A percentile compares a stretch with the other conserved stretches of the same genome.
Conservation (phyloP, 37 sponge, comb jelly and placozoan genomes). For the Amphimedon queenslandica region DNA sequence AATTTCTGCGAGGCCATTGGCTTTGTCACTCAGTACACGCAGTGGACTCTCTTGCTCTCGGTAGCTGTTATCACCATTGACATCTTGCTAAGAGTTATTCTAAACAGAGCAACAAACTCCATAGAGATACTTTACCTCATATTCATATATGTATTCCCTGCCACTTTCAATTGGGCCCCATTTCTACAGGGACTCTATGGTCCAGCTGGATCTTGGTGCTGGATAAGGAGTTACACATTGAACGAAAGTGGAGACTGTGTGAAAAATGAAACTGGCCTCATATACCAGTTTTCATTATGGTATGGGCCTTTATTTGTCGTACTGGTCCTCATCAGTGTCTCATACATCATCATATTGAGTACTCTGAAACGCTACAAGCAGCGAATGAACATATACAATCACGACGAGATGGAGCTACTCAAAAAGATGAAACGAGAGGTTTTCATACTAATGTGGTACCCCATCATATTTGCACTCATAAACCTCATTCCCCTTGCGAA, state of each 20-base stretch:
- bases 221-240: conserved; percentile 33
- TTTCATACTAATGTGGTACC: conserved; percentile 34
- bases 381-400: background rate
- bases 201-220: conserved; percentile 66
- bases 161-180: conserved; percentile 54
- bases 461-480: conserved; percentile 41
- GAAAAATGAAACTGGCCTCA: background rate
- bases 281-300: conserved; percentile 32
- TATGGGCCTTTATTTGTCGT: conserved; percentile 42
- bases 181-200: conserved; percentile 51
- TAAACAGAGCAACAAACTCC: background rate
- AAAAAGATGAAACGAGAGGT: conserved; percentile 29
- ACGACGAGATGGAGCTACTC: background rate
- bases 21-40: conserved; percentile 36
- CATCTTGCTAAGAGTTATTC: conserved; percentile 17
- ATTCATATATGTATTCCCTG: conserved; percentile 29
- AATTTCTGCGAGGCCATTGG: conserved; percentile 15
- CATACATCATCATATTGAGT: conserved; percentile 12
- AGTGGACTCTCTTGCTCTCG: conserved; percentile 27
- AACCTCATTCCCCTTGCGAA: conserved; percentile 54
- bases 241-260: conserved; percentile 14
- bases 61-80: conserved; percentile 36
- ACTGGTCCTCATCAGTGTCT: conserved; percentile 3
- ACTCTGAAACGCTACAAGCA: background rate
- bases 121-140: conserved; percentile 29